Evolutionary conservation across 2,797 vertebrate genomes (phyloP).

Genomic region (Melanotaenia pygmaea): DNA sequence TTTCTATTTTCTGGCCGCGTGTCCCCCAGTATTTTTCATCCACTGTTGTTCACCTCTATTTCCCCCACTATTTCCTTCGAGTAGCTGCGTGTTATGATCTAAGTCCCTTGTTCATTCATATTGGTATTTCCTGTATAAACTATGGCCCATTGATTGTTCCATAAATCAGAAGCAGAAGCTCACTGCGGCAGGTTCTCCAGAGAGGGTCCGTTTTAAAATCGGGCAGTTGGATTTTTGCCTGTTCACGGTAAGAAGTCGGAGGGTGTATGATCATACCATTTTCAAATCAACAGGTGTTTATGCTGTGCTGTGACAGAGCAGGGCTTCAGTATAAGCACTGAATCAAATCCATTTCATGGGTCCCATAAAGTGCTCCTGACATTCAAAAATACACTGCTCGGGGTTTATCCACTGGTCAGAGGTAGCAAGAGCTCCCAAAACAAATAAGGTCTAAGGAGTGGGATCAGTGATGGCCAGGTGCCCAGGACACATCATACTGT

Average conservation of each 20-base stretch:
- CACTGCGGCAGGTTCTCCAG: slow-evolving; percentile 47
- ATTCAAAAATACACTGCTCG: slow-evolving; percentile 79
- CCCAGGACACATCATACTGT: slow-evolving; percentile 71
- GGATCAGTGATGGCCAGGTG: slow-evolving; percentile 74
- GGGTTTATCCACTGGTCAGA: slow-evolving; percentile 78
- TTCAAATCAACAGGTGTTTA: slow-evolving; percentile 84
- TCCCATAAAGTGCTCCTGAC: slow-evolving; percentile 82
- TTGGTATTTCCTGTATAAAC: slow-evolving; percentile 81
- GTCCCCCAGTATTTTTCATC: slow-evolving; percentile 73
- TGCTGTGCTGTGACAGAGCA: slow-evolving; percentile 75
- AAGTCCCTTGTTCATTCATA: slow-evolving; percentile 74
- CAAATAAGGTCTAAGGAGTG: slow-evolving; percentile 78
- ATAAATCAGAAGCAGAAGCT: slow-evolving; percentile 76
- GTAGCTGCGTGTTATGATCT: slow-evolving; percentile 65
- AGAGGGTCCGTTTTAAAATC: slow-evolving; percentile 59
- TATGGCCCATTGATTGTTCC: slow-evolving; percentile 77
- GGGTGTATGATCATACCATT: slow-evolving; percentile 56
- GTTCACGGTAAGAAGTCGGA: slow-evolving; percentile 52
- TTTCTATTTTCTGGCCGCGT: slow-evolving; percentile 78
- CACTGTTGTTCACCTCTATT: slow-evolving; percentile 61
- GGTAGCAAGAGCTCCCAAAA: slow-evolving; percentile 78
- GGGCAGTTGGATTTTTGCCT: slow-evolving; percentile 58
- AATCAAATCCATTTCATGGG: slow-evolving; percentile 79
- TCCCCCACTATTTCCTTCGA: slow-evolving; percentile 51
- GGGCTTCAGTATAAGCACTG: slow-evolving; percentile 67